Evolutionary conservation across 1,140 invertebrate genomes (phyloP).

Genomic region (Lordiphosa mommai): DNA sequence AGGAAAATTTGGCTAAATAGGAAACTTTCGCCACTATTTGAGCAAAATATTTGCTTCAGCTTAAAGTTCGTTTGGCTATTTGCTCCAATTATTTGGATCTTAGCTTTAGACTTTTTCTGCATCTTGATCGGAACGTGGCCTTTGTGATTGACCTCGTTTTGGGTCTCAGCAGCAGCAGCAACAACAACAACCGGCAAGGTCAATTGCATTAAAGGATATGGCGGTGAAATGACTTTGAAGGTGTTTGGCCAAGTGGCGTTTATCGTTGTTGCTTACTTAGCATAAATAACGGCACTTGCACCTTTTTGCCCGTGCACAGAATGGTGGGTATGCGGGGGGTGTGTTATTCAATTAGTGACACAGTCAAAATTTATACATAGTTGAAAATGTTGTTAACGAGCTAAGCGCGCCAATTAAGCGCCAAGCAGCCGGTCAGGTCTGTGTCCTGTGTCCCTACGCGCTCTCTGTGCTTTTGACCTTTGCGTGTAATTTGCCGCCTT

Average conservation of each 20-base stretch:
- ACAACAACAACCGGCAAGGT: slow-evolving; percentile 18
- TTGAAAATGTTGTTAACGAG: slow-evolving; percentile 70
- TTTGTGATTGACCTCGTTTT: slow-evolving; percentile 26
- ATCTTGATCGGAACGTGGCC: no score
- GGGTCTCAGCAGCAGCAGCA: slow-evolving; percentile 14
- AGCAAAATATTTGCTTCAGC: no score
- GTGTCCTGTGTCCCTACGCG: slow-evolving; percentile 44
- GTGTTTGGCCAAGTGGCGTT: neutral
- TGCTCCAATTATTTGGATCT: no score
- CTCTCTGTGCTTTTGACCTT: slow-evolving; percentile 45
- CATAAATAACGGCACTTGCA: slow-evolving; percentile 28
- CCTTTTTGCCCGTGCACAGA: neutral
- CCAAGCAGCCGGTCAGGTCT: slow-evolving; percentile 21
- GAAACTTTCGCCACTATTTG: no score
- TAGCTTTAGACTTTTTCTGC: no score
- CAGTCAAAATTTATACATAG: slow-evolving; percentile 52
- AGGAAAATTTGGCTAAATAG: no score
- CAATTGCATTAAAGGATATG: slow-evolving; percentile 29
- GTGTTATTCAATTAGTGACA: slow-evolving; percentile 65
- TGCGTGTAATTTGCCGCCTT: slow-evolving; percentile 61
- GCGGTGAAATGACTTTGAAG: neutral
- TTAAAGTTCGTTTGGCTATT: no score
- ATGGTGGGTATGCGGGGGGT: slow-evolving; percentile 11
- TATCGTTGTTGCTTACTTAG: slow-evolving; percentile 10
- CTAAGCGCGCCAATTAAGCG: slow-evolving; percentile 74